A percentile compares a stretch with the other conserved stretches of the same genome.
These are phyloP conservation scores for Dasypolia templi DNA, from an alignment of 2,888 invertebrate genomes.

Conservation along the genomic window DNA sequence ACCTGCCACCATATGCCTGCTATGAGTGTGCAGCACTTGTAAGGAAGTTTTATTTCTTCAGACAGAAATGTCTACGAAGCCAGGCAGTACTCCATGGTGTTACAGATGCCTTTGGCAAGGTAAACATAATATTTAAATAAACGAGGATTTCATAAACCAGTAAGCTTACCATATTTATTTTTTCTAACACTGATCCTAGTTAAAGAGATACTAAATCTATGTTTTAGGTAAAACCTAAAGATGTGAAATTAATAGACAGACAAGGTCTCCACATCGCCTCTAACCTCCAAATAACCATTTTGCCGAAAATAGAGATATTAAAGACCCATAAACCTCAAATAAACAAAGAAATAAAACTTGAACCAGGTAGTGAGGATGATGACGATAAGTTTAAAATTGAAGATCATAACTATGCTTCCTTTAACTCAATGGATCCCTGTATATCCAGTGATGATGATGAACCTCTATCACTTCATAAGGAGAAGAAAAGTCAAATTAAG, in stretches of 20 bases:
- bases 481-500: conserved; percentile 71
- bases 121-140: conserved; percentile 62
- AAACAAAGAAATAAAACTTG: conserved; percentile 30
- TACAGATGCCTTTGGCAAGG: conserved; percentile 76
- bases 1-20: conserved; percentile 79
- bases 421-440: conserved; percentile 25
- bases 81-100: conserved; percentile 77
- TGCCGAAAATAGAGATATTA: conserved; percentile 49
- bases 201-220: background rate
- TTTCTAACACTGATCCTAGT: background rate
- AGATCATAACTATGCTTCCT: conserved; percentile 61
- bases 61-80: conserved; percentile 77
- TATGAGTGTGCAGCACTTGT: conserved; percentile 80
- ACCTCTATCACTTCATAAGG: conserved; percentile 72
- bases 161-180: background rate
- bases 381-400: conserved; percentile 75
- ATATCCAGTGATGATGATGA: conserved; percentile 81
- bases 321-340: background rate
- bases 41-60: conserved; percentile 79
- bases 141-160: background rate
- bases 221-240: conserved; percentile 71
- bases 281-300: conserved; percentile 50
- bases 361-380: conserved; percentile 21
- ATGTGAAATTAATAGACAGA: conserved; percentile 74
- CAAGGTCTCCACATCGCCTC: conserved; percentile 69